Evolutionary conservation across 92 coral and sea anemone species (phyloP).

Genomic region (Parazoanthus swiftii): DNA sequence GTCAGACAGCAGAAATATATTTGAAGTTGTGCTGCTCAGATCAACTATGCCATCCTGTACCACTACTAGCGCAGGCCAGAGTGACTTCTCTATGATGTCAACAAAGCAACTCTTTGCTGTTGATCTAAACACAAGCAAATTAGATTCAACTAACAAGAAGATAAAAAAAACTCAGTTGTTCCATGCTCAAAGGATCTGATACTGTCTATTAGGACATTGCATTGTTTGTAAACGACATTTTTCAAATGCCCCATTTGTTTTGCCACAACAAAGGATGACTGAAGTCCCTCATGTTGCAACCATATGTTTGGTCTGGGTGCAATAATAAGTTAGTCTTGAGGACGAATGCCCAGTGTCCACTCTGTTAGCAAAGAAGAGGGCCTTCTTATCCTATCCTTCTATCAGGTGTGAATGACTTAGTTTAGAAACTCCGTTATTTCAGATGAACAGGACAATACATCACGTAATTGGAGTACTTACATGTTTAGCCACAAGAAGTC

Average conservation of each 20-base stretch:
- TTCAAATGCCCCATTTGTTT: not conserved
- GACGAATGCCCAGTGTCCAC: conserved; percentile 42
- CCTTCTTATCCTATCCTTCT: conserved; percentile 43
- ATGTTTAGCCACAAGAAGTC: not conserved
- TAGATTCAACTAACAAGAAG: conserved; percentile 21
- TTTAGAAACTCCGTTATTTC: conserved; percentile 39
- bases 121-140: conserved; percentile 1
- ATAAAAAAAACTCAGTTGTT: conserved; percentile 10
- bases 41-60: not conserved
- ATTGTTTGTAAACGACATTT: conserved; percentile 16
- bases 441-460: conserved; percentile 8
- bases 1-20: conserved; percentile 48
- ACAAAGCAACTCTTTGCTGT: conserved; percentile 14
- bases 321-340: conserved; percentile 22
- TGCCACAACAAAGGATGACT: too few species aligned
- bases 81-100: not conserved
- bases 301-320: conserved; percentile 30
- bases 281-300: conserved; percentile 50
- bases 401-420: conserved; percentile 42
- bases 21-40: conserved; percentile 4
- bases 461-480: conserved; percentile 34
- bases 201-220: conserved; percentile 38
- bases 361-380: conserved; percentile 51
- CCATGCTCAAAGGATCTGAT: conserved; percentile 37
- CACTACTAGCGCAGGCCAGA: too few species aligned